These are phyloP conservation scores for Aphodius sticticus DNA, from an alignment of 2,888 invertebrate genomes.

Conservation along the genomic window DNA sequence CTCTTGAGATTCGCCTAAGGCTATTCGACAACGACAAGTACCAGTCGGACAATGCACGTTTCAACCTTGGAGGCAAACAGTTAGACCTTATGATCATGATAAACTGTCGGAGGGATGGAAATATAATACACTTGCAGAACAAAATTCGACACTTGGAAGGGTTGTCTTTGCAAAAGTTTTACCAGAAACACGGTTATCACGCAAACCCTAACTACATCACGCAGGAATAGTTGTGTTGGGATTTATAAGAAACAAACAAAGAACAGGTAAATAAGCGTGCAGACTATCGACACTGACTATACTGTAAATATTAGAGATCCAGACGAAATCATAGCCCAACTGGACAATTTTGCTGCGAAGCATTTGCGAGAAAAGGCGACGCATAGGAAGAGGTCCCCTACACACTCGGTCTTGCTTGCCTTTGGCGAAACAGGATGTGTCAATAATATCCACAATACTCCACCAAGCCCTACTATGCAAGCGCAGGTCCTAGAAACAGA, in stretches of 20 bases:
- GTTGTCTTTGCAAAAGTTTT: neutral
- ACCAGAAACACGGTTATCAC: neutral
- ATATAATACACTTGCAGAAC: slow-evolving; percentile 13
- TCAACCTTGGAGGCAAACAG: neutral
- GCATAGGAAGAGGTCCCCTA: neutral
- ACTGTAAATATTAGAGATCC: slow-evolving; percentile 7
- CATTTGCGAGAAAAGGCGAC: neutral
- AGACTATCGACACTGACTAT: slow-evolving; percentile 14
- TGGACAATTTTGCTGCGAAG: slow-evolving; percentile 5
- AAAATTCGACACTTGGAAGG: neutral
- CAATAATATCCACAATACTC: neutral
- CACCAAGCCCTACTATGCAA: neutral
- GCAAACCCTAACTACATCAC: neutral
- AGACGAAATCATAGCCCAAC: slow-evolving; percentile 14
- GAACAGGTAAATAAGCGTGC: neutral
- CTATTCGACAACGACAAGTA: neutral
- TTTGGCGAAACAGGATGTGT: neutral
- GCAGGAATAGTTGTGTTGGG: slow-evolving; percentile 4
- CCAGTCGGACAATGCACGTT: neutral
- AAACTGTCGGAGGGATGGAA: slow-evolving; percentile 9
- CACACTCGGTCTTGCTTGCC: neutral
- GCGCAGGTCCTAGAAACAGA: neutral
- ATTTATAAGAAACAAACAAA: neutral
- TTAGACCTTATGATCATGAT: neutral
- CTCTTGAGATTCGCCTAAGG: no score